These are phyloP conservation scores for Synergus laeviventris DNA, from an alignment of 2,888 invertebrate species.

Conservation along the genomic window DNA sequence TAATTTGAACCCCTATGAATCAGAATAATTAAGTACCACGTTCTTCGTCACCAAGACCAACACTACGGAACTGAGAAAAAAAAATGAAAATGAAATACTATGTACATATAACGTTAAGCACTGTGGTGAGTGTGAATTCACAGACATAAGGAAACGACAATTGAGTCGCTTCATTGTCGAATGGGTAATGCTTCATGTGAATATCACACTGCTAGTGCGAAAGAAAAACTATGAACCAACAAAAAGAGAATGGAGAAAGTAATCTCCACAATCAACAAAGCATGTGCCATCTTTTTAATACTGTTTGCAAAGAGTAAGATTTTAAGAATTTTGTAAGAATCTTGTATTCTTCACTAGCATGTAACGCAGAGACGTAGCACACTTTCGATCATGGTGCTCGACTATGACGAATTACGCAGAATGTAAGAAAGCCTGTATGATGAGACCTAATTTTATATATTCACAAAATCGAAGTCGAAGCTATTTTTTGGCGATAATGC, in stretches of 20 bases:
- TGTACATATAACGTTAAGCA: slow-evolving; percentile 40
- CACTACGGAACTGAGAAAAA: slow-evolving; percentile 2
- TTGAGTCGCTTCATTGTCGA: slow-evolving; percentile 9
- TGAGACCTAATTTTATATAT: slow-evolving; percentile 27
- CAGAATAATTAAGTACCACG: slow-evolving; percentile 2
- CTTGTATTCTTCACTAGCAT: slow-evolving; percentile 60
- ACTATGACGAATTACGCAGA: slow-evolving; percentile 51
- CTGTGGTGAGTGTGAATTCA: slow-evolving; percentile 47
- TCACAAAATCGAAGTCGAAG: slow-evolving; percentile 15
- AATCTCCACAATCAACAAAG: slow-evolving; percentile 55
- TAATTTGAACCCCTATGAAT: neutral
- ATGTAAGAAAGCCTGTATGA: slow-evolving; percentile 16
- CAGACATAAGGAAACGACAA: neutral
- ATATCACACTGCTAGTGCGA: slow-evolving; percentile 43
- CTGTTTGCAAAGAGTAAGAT: slow-evolving; percentile 49
- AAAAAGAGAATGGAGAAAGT: slow-evolving; percentile 48
- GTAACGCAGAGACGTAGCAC: slow-evolving; percentile 40
- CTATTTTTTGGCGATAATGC: slow-evolving; percentile 7
- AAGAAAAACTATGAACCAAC: slow-evolving; percentile 38
- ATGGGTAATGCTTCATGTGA: slow-evolving; percentile 16
- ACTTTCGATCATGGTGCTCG: slow-evolving; percentile 52
- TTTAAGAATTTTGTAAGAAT: slow-evolving; percentile 64
- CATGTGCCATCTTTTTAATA: slow-evolving; percentile 68
- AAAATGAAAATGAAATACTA: slow-evolving; percentile 7
- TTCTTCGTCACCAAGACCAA: slow-evolving; percentile 20